Evolutionary conservation across 2,113 vertebrate species (phyloP), one percentile per base, ranked within the genome.

Genomic region (Brienomyrus brachyistius): DNA sequence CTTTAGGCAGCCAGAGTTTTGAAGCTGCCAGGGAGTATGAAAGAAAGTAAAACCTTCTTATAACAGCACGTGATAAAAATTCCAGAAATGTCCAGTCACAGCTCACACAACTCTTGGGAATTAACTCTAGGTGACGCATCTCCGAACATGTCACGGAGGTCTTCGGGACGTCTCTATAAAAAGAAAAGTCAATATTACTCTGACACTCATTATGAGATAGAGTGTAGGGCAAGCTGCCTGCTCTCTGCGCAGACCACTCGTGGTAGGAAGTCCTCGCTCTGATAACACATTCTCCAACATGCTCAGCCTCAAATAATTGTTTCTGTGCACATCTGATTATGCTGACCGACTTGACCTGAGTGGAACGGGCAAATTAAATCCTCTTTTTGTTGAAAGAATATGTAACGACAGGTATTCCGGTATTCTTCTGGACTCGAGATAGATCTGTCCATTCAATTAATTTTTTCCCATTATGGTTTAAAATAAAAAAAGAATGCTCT

Each of bases 221-320:
- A 88, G 59, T 52, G 21, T 51, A 52, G 82, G 35, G 52, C 80
- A 48, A 5, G 13, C 35, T 43, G 52, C 59, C 13, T 85, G n/a
- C 80, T 35, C 82, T 45, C 19, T 27, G 43, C 35, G 82, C 50
- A 17, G 54, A 77, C 19, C 10, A 59, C 89, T 66, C 52, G 35
- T 23, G 27, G 43, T 52, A 88, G 86, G 80, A 77, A 31, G 70
- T 90, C 91, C 43, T 82, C 86, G 59, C 89, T 45, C 87, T 85
- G 89, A 90, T 88, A 88, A 74, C 31, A 82, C 40, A 43, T 74
- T 54, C 84, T 84, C 66, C 89, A 86, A 90, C 90, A 87, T 91
- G 90, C 90, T 84, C 88, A 91, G 90, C 89, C 86, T 51, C 19
- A 91, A 92, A 92, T 92, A 92, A 94, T 93, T 92, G 91, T 92